A percentile compares a stretch with the other conserved stretches of the same genome.
phyloP scores from a whole-genome alignment of 2,797 vertebrate genomes.

The Hapalemur alaotrensis region DNA sequence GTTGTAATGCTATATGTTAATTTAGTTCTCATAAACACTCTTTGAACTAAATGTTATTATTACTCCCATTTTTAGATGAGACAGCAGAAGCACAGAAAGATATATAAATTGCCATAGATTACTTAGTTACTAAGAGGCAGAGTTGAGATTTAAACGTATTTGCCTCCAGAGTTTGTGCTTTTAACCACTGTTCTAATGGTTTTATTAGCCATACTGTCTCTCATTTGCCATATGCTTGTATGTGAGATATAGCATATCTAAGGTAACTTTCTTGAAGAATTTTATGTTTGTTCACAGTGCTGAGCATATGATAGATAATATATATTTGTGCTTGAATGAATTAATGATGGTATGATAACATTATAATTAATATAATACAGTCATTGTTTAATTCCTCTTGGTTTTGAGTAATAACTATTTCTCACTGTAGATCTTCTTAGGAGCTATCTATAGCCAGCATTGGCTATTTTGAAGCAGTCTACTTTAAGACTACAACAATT shows the following conservation, averaged over 20 bases:
- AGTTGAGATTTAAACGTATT: not conserved
- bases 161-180: not conserved
- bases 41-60: not conserved
- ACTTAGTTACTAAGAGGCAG: not conserved
- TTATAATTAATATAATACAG: not conserved
- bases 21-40: not conserved
- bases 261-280: slow-evolving; percentile 13
- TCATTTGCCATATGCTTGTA: not conserved
- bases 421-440: not conserved
- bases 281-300: slow-evolving; percentile 31
- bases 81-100: not conserved
- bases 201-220: not conserved
- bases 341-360: not conserved
- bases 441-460: not conserved
- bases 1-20: slow-evolving; percentile 26
- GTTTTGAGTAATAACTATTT: slow-evolving; percentile 42
- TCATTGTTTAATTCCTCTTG: slow-evolving; percentile 49
- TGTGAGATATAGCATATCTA: not conserved
- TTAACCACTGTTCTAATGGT: slow-evolving; percentile 29
- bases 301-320: not conserved
- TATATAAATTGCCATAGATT: not conserved
- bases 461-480: slow-evolving; percentile 49
- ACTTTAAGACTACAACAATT: slow-evolving; percentile 57
- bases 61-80: slow-evolving; percentile 5
- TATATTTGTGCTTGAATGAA: not conserved